Percentiles rank a stretch among this genome's conserved stretches.
Evolutionary conservation across 2,797 vertebrate genomes (phyloP).

Genomic region (Delichon dasypus): DNA sequence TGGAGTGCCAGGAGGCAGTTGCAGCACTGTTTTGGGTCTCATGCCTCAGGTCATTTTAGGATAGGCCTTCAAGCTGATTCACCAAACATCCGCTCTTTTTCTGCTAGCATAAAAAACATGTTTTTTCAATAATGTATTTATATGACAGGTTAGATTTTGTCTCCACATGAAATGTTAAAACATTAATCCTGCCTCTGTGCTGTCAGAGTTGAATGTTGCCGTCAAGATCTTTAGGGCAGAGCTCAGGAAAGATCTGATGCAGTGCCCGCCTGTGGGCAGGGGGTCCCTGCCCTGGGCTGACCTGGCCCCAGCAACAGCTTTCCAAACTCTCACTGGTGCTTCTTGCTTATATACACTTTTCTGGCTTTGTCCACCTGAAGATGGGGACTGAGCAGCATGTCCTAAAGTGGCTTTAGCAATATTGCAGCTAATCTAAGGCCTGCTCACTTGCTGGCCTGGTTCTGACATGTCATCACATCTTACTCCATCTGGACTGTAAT

Average conservation of each 20-base stretch:
- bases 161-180: neutral
- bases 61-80: neutral
- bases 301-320: neutral
- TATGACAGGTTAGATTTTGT: neutral
- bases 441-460: neutral
- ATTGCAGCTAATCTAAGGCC: neutral
- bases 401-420: neutral
- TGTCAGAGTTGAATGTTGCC: neutral
- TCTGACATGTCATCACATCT: neutral
- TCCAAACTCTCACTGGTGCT: neutral
- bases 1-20: neutral
- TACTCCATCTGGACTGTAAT: neutral
- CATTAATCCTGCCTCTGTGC: neutral
- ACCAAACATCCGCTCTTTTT: neutral
- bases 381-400: neutral
- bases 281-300: fast-evolving
- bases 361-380: neutral
- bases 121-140: constrained; percentile 5
- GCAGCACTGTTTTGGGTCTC: neutral
- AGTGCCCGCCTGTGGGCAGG: fast-evolving
- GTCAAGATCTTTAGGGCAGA: neutral
- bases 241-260: neutral
- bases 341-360: neutral
- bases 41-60: neutral
- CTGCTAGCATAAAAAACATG: neutral